Conservation (phyloP, 2,113 vertebrate species). For the Varanus salvator region DNA sequence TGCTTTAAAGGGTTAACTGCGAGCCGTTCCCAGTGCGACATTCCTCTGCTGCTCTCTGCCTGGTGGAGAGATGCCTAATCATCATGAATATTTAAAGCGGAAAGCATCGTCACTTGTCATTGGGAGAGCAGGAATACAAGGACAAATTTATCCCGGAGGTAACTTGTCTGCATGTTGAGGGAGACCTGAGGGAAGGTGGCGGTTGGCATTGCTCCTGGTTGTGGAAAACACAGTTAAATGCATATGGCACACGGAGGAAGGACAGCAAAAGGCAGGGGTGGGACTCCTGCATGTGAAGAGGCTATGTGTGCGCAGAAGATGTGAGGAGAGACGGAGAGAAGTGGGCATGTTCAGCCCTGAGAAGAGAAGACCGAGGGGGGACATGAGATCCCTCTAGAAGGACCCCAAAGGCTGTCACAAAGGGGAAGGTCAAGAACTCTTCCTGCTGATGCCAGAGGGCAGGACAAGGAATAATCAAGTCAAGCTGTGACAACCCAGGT, state of each 20-base stretch:
- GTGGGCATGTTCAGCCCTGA: too few relatives aligned
- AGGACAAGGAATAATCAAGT: too few relatives aligned
- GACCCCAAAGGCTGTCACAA: too few relatives aligned
- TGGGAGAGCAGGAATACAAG: neutral
- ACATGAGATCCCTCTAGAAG: too few relatives aligned
- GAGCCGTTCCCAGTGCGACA: neutral
- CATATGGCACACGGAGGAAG: neutral
- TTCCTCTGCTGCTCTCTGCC: conserved; percentile 5
- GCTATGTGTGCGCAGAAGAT: too few relatives aligned
- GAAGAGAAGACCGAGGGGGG: too few relatives aligned
- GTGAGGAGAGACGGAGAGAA: too few relatives aligned
- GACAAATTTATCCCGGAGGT: conserved; percentile 43
- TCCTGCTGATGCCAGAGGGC: too few relatives aligned
- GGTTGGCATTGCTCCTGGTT: neutral
- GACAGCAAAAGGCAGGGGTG: too few relatives aligned
- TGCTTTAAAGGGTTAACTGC: conserved; percentile 11
- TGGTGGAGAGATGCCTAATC: conserved; percentile 24
- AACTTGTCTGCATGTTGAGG: neutral
- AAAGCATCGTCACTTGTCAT: conserved; percentile 29
- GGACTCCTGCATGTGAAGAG: too few relatives aligned
- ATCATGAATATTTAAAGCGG: conserved; percentile 56
- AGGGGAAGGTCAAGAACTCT: too few relatives aligned
- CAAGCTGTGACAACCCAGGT: too few relatives aligned
- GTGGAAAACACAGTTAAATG: neutral
- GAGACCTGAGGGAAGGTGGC: neutral